A percentile compares a stretch with the other conserved stretches of the same genome.
These are phyloP conservation scores for Copidosoma aretas DNA, from an alignment of 2,888 invertebrate species.

Conservation along the genomic window DNA sequence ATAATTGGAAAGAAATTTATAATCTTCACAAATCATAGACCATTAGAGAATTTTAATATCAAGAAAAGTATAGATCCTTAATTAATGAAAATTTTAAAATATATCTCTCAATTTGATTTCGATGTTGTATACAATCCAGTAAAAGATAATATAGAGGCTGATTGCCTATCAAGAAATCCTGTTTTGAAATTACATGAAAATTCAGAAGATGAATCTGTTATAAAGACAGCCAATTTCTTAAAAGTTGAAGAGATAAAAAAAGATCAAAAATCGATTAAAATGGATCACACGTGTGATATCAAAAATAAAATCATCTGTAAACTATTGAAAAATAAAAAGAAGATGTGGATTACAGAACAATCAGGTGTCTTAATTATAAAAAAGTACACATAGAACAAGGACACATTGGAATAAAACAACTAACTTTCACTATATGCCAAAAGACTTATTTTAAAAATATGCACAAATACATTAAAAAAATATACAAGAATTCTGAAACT, in stretches of 20 bases:
- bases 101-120: slow-evolving; percentile 45
- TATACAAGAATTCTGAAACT: slow-evolving; percentile 2
- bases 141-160: slow-evolving; percentile 39
- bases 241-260: slow-evolving; percentile 34
- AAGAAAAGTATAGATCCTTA: slow-evolving; percentile 11
- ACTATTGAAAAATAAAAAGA: slow-evolving; percentile 37
- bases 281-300: slow-evolving; percentile 27
- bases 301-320: slow-evolving; percentile 33
- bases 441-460: slow-evolving; percentile 39
- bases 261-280: slow-evolving; percentile 35
- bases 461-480: slow-evolving; percentile 28
- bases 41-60: slow-evolving; percentile 42
- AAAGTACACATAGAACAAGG: slow-evolving; percentile 35
- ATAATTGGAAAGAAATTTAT: not conserved
- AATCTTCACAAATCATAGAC: slow-evolving; percentile 40
- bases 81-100: slow-evolving; percentile 37
- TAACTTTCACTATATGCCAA: slow-evolving; percentile 27
- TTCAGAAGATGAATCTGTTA: not conserved
- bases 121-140: slow-evolving; percentile 41
- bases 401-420: slow-evolving; percentile 41
- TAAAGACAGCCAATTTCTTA: slow-evolving; percentile 36
- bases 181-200: slow-evolving; percentile 29
- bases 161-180: slow-evolving; percentile 40
- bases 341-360: slow-evolving; percentile 39
- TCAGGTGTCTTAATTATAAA: slow-evolving; percentile 34